Conservation (phyloP, 2,797 vertebrate genomes). For the Syndactyla subalaris region DNA sequence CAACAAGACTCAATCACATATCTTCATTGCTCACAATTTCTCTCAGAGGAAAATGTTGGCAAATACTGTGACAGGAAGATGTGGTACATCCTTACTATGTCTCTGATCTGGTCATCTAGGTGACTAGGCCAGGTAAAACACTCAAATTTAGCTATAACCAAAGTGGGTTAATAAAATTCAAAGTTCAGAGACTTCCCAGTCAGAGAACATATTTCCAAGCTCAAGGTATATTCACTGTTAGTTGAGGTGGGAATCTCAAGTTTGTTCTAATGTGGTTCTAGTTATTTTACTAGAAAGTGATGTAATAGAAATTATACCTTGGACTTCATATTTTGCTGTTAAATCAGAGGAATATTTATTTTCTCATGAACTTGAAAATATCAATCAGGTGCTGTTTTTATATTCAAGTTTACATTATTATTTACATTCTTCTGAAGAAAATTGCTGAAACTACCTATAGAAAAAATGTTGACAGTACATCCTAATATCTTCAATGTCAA, state of each 20-base stretch:
- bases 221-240: neutral
- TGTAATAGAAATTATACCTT: neutral
- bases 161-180: neutral
- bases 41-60: fast-evolving
- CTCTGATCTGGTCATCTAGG: neutral
- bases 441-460: neutral
- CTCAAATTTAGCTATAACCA: neutral
- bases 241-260: neutral
- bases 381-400: neutral
- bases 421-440: neutral
- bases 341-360: neutral
- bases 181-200: neutral
- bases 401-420: neutral
- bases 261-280: neutral
- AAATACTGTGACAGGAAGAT: neutral
- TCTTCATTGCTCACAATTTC: neutral
- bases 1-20: neutral
- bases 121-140: neutral
- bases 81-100: neutral
- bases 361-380: neutral
- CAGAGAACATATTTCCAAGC: neutral
- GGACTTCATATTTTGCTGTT: neutral
- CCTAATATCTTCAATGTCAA: neutral
- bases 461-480: neutral
- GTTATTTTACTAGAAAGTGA: neutral